A percentile compares a stretch with the other conserved stretches of the same genome.
phyloP scores from a whole-genome alignment of 2,888 invertebrate species.

The Monoplex corrugatus region DNA sequence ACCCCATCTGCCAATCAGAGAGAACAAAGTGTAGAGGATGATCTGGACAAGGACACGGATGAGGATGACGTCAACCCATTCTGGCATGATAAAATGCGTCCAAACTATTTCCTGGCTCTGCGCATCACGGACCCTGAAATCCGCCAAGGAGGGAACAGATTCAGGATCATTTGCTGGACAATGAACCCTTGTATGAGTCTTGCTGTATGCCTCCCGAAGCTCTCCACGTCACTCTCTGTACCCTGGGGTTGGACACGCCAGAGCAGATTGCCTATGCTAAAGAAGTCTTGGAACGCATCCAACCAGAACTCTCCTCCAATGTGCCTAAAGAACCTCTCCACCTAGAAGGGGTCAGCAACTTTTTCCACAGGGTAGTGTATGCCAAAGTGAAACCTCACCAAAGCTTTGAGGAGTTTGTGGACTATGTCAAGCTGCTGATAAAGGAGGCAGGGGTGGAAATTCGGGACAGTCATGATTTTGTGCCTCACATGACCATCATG shows the following conservation, averaged over 20 bases:
- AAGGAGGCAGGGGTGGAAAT: constrained; percentile 75
- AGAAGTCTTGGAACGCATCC: constrained; percentile 65
- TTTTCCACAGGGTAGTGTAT: constrained; percentile 81
- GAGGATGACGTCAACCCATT: constrained; percentile 56
- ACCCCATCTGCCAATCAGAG: not conserved
- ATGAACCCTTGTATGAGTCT: constrained; percentile 75
- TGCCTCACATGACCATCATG: constrained; percentile 82
- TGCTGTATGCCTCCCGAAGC: constrained; percentile 77
- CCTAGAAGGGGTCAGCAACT: constrained; percentile 78
- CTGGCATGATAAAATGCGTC: constrained; percentile 76
- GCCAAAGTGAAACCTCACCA: constrained; percentile 76
- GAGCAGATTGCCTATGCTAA: constrained; percentile 73
- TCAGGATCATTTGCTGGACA: constrained; percentile 76
- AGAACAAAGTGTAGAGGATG: not conserved
- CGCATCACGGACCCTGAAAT: constrained; percentile 77
- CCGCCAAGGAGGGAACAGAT: constrained; percentile 67
- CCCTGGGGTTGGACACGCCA: constrained; percentile 78
- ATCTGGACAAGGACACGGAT: constrained; percentile 54
- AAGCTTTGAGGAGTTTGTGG: constrained; percentile 75
- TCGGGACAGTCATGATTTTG: constrained; percentile 80
- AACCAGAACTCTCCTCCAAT: constrained; percentile 65
- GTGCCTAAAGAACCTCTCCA: constrained; percentile 67
- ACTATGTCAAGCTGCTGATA: constrained; percentile 75
- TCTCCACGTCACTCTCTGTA: constrained; percentile 81
- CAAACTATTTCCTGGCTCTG: constrained; percentile 81